Evolutionary conservation across 1,140 invertebrate genomes (phyloP), one percentile per base, ranked within the genome.

Genomic region (Polypedilum pembai): DNA sequence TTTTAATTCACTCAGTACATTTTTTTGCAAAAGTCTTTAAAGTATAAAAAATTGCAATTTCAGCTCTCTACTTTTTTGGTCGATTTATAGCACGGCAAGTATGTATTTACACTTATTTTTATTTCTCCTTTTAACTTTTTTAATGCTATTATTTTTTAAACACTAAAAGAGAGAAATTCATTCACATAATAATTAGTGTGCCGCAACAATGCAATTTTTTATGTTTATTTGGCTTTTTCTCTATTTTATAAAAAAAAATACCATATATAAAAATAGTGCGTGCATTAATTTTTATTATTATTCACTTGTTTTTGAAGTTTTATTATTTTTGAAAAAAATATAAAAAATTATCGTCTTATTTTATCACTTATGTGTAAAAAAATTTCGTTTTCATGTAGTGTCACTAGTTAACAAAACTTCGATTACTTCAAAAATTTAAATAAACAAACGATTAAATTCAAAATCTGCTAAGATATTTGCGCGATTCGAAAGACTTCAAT

Each of bases 401-500:
- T 17, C 45, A 56, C n/a, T 17, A 56, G 7, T 56, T 8, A 56
- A 56, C 17, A 21, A 18, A 69, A 69, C 20, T 8, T 18, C 12
- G 8, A 20, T 21, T 18, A 1, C 45, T 15, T 56, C 17, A 69
- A n/a, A n/a, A n/a, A 69, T 20, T 69, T 69, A n/a, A n/a, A n/a
- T 20, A 18, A 56, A 56, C 1, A 0, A 56, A 56, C n/a, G 12
- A n/a, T 56, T n/a, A 15, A 56, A n/a, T 56, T 15, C 4, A 12
- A 56, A 12, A 56, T 56, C n/a, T n/a, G 15, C 12, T 56, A 2
- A 45, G 8, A 15, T 56, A 56, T 56, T 56, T 56, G 10, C 45
- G 45, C 45, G 65, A 69, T 69, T 69, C 10, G 17, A 20, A 69
- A 69, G 65, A 69, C 17, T 69, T 69, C n/a, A 69, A 69, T 21